These are phyloP conservation scores for Chauna torquata DNA, from an alignment of 2,113 vertebrate genomes.

Conservation along the genomic window DNA sequence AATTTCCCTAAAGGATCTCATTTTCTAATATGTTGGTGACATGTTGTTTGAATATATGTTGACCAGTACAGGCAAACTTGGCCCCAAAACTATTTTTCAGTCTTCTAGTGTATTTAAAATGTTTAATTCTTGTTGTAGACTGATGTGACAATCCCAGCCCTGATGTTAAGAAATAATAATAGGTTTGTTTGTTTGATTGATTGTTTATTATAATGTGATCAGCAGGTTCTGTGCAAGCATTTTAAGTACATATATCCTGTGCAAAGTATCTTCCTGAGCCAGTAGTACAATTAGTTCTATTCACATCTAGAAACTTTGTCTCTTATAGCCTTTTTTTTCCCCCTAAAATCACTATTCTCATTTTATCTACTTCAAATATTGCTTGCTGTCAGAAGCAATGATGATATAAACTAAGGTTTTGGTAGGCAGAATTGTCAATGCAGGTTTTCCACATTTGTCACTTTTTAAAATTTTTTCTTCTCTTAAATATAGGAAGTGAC, in stretches of 20 bases:
- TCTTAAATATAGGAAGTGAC: neutral
- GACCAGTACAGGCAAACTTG: neutral
- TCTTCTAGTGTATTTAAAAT: neutral
- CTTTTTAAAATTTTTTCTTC: neutral
- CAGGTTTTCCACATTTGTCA: neutral
- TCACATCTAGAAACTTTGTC: neutral
- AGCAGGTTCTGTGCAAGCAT: neutral
- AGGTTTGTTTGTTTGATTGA: neutral
- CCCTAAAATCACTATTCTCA: neutral
- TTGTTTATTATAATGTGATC: neutral
- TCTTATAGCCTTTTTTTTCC: neutral
- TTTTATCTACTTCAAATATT: neutral
- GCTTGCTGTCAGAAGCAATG: neutral
- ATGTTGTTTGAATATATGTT: neutral
- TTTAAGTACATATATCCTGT: neutral
- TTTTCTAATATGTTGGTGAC: neutral
- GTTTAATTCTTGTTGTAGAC: neutral
- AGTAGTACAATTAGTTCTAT: neutral
- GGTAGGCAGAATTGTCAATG: fast-evolving
- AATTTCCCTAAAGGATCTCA: neutral
- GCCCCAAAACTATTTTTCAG: neutral
- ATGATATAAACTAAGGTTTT: neutral
- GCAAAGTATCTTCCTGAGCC: neutral
- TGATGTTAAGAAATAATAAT: neutral
- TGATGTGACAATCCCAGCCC: neutral